A percentile compares a stretch with the other conserved stretches of the same genome.
These are phyloP conservation scores for Cyprinodon diabolis DNA, from an alignment of 2,797 vertebrate genomes.

Conservation along the genomic window DNA sequence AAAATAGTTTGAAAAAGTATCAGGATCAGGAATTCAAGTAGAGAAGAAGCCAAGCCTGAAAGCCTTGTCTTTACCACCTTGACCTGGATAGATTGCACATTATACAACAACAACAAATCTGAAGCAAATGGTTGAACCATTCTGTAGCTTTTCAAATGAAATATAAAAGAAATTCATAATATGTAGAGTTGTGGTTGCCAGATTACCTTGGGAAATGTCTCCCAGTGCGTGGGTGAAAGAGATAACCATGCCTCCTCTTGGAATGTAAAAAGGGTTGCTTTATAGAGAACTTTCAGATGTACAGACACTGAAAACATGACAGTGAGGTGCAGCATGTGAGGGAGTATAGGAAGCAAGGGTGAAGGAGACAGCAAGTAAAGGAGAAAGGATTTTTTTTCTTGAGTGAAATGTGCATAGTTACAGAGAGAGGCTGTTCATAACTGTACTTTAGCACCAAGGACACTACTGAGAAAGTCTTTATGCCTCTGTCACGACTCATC, in stretches of 20 bases:
- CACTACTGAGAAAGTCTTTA: slow-evolving; percentile 16
- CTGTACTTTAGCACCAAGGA: slow-evolving; percentile 33
- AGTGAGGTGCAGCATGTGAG: slow-evolving; percentile 9
- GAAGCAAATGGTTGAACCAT: neutral
- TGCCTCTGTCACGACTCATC: slow-evolving; percentile 34
- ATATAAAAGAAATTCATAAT: neutral
- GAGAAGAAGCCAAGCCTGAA: neutral
- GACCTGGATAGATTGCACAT: slow-evolving; percentile 5
- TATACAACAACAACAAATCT: neutral
- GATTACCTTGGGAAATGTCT: slow-evolving; percentile 14
- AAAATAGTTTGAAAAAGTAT: neutral
- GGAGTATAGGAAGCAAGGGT: slow-evolving; percentile 5
- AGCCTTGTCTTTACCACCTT: neutral
- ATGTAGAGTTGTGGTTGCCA: slow-evolving; percentile 2
- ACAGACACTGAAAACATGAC: neutral
- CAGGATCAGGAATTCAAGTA: neutral
- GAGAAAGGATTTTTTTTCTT: neutral
- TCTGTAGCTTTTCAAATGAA: neutral
- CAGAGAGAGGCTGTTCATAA: slow-evolving; percentile 1
- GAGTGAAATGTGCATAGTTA: neutral
- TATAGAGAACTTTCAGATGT: neutral
- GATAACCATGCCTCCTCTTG: neutral
- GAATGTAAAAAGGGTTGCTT: slow-evolving; percentile 4
- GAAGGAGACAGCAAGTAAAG: slow-evolving; percentile 5
- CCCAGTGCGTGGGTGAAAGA: slow-evolving; percentile 6